Base-by-base conservation (phyloP, 2,113 vertebrate species). In the Sander vitreus region DNA sequence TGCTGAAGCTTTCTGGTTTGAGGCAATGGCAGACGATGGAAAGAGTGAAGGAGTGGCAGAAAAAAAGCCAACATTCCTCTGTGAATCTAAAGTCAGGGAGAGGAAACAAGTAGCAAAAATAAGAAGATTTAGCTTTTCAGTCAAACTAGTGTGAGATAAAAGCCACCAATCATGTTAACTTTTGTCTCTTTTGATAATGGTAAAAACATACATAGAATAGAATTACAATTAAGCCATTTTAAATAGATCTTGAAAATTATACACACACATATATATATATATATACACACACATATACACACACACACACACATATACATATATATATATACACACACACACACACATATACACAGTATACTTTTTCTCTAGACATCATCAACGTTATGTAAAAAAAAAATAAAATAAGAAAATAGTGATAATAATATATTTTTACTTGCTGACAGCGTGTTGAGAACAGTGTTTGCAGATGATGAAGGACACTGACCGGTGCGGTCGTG, bases 401-500 rank as follows among this genome's bases (percentile, higher is more conserved):
- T 1, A 27, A 19, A 13, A 54, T 16, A 30, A 70, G 67, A 65
- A 47, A 80, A 73, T 53, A 89, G 64, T 76, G 73, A 68, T 74
- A 84, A 75, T 71, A 85, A 68, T 77, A 36, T 87, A 45, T 83
- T 89, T 43, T 91, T 93, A 91, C 92, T 93, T 93, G 90, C 79
- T 90, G 92, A 90, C 87, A 89, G 90, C 90, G 74, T 76, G 90
- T 70, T 63, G 90, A 85, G 87, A 89, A 91, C 89, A 90, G 86
- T 90, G 92, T 89, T 91, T 90, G 91, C 85, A 90, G 90, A 21
- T 87, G 87, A 63, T 90, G 90, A 12, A 87, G 87, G 85, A 87
- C 90, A 90, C 97, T 97, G 95, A 99, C 97, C 96, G 96, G 95
- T 95, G 96, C 95, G 13, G 96, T 96, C 91, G 96, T 96, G 13